Base-by-base conservation (phyloP, 2,888 invertebrate genomes). In the Cataglyphis albicans region DNA sequence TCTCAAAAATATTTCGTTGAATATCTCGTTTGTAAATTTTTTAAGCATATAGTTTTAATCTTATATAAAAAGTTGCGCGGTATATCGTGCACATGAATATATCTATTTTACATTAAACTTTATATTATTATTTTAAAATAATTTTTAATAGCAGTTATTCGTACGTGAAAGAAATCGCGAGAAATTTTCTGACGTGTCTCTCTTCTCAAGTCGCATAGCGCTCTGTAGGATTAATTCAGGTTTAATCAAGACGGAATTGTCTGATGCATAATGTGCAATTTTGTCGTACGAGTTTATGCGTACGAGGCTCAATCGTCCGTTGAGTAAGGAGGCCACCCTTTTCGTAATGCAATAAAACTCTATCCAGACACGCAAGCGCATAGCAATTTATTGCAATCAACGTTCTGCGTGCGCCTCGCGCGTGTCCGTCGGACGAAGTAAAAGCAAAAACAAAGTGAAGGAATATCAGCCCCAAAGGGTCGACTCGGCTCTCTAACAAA, bases 351-450 rank as follows among this genome's bases (percentile, higher is more conserved):
- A 67, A 48, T 82, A 81, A 82, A 76, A 73, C 65, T 85, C 65
- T 84, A 82, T 73, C 81, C 80, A 83, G 88, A 90, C 90, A 91
- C 90, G 90, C 88, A 86, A 89, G 88, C 90, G 87, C 86, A 90
- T 82, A 88, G 91, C 92, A 92, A 92, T 92, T 92, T 91, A 92
- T 92, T 91, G 92, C 91, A 92, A 92, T 92, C 92, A 92, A 89
- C 91, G 91, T 91, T 91, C 90, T 76, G 85, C 86, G 86, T 84
- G 87, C 73, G 87, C 70, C 80, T 85, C 81, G 87, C 84, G 82
- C 90, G 86, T 73, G 81, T 75, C 75, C 78, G 75, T 65, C 64
- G 76, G 63, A 25, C 65, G 32, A 76, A 25, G 41, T 81, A 75
- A 64, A 64, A 55, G 57, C 64, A 81, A 83, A 72, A 81, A 84